Conservation (phyloP, 2,797 vertebrate genomes). For the Podarcis lilfordi region DNA sequence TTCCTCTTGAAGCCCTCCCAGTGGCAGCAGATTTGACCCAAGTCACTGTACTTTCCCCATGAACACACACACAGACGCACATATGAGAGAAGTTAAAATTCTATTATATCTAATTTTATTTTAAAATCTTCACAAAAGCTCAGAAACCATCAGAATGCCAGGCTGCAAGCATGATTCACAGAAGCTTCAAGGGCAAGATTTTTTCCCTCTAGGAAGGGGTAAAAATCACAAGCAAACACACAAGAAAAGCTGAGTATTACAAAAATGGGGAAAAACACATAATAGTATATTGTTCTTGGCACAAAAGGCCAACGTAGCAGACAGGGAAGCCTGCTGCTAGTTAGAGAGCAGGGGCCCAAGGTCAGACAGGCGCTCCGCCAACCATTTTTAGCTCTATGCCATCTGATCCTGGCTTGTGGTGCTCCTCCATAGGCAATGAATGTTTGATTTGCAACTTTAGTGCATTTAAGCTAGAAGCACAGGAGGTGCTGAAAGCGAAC, state of each 20-base stretch:
- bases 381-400: conserved; percentile 34
- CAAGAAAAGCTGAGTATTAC: not conserved
- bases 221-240: not conserved
- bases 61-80: too few relatives aligned
- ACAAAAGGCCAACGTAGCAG: conserved; percentile 35
- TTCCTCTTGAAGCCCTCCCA: not conserved
- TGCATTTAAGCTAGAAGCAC: not conserved
- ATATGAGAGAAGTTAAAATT: not conserved
- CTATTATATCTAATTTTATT: not conserved
- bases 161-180: not conserved
- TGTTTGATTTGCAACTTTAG: conserved; percentile 43
- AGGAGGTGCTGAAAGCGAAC: rapidly evolving
- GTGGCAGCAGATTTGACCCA: not conserved
- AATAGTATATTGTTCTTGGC: conserved; percentile 47
- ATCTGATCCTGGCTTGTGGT: conserved; percentile 27
- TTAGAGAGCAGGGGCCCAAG: conserved; percentile 41
- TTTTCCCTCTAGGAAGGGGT: not conserved
- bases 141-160: not conserved
- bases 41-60: not conserved
- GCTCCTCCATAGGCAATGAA: conserved; percentile 31
- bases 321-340: conserved; percentile 43
- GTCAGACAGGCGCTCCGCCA: conserved; percentile 59
- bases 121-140: not conserved
- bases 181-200: not conserved
- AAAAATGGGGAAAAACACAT: conserved; percentile 36